Conservation (phyloP, 2,797 vertebrate genomes). For the Poecilia picta region DNA sequence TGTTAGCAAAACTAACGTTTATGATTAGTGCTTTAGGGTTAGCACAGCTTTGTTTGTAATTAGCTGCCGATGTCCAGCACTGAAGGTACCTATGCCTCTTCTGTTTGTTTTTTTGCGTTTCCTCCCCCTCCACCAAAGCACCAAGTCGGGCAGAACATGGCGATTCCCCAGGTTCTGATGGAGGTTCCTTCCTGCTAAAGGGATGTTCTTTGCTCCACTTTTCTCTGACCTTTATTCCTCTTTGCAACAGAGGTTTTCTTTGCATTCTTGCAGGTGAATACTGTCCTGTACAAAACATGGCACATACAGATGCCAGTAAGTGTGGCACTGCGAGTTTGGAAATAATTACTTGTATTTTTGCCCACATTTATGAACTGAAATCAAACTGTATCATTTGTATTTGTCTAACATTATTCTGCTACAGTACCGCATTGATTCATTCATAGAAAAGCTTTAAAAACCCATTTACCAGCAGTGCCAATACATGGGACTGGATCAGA, state of each 20-base stretch:
- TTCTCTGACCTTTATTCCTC: not conserved
- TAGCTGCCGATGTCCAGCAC: too few relatives aligned
- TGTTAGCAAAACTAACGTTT: too few relatives aligned
- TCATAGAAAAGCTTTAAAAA: not conserved
- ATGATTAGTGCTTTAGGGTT: too few relatives aligned
- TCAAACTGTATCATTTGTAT: not conserved
- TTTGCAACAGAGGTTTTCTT: not conserved
- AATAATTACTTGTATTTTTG: not conserved
- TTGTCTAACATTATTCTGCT: not conserved
- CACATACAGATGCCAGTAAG: not conserved
- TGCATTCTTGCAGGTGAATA: not conserved
- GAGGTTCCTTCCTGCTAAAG: not conserved
- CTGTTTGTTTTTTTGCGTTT: not conserved
- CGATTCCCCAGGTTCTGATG: not conserved
- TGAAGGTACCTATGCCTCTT: not conserved
- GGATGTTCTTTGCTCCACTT: not conserved
- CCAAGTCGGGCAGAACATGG: not conserved
- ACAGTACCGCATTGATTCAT: not conserved
- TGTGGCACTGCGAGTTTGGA: not conserved
- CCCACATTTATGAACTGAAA: not conserved
- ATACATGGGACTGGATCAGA: not conserved
- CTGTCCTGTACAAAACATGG: not conserved
- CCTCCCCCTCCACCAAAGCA: too few relatives aligned
- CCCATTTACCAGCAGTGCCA: not conserved
- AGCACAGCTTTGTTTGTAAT: too few relatives aligned